phyloP scores from a whole-genome alignment of 2,888 invertebrate genomes.

The Erannis defoliaria region DNA sequence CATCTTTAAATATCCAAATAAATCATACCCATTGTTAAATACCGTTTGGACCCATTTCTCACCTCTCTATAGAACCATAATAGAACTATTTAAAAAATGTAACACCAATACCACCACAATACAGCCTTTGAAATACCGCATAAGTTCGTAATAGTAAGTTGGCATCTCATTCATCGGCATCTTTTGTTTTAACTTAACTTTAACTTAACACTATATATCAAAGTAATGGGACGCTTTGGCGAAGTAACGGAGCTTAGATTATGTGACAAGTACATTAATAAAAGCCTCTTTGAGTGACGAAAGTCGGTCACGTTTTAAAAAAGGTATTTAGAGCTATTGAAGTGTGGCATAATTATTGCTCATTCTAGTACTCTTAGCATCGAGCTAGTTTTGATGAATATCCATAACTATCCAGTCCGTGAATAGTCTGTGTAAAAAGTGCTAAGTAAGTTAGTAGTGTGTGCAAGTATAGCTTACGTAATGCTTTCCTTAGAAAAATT shows the following conservation, averaged over 20 bases:
- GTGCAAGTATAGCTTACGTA: too few relatives aligned
- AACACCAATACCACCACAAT: conserved; percentile 10
- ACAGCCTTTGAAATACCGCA: conserved; percentile 14
- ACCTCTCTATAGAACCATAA: conserved; percentile 8
- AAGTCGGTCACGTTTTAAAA: conserved; percentile 41
- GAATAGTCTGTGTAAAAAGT: too few relatives aligned
- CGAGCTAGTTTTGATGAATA: neutral
- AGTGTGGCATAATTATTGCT: conserved; percentile 16
- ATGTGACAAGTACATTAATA: conserved; percentile 54
- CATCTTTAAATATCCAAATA: neutral
- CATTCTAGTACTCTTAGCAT: conserved; percentile 1
- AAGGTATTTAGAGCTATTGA: conserved; percentile 32
- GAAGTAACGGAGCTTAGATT: conserved; percentile 46
- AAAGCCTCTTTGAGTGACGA: conserved; percentile 46
- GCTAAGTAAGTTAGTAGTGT: too few relatives aligned
- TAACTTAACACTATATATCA: conserved; percentile 48
- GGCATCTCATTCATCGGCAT: conserved; percentile 35
- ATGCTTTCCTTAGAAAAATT: too few relatives aligned
- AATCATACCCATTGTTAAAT: neutral
- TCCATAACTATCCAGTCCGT: neutral
- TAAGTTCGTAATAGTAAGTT: conserved; percentile 28
- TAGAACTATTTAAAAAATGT: conserved; percentile 19
- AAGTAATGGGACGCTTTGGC: conserved; percentile 46
- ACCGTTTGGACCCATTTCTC: neutral
- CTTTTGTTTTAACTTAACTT: conserved; percentile 49